Evolutionary conservation across 2,113 vertebrate genomes (phyloP), one percentile per base, ranked within the genome.

Genomic region (Halichoeres trimaculatus): DNA sequence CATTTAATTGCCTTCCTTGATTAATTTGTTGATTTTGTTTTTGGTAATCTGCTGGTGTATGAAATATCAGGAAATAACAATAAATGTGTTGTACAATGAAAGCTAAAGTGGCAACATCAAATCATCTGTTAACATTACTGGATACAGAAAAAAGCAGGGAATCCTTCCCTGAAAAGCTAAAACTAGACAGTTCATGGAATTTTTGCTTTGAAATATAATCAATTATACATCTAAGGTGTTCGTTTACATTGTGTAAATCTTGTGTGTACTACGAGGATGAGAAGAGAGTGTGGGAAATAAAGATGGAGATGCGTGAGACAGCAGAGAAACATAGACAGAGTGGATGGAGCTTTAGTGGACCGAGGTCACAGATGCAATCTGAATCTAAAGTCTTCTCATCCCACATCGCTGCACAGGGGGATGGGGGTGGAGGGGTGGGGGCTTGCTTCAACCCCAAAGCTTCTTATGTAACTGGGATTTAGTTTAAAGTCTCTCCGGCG

Each of bases 381-480:
- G 80, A 87, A 84, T 87, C 81, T 78, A 85, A 87, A 90, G 84
- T 84, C 83, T 71, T 67, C 80, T 83, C 82, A 87, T 91, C 91
- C 84, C 60, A 60, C 84, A 66, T 85, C 11, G 41, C 81, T 65
- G 73, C 83, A 62, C 55, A 34, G 83, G 88, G 85, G 87, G 75
- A 30, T 30, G 30, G 30, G 30, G 30, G 53, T 64, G 59, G 63
- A 71, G 53, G 84, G 89, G n/a, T n/a, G n/a, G 86, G 88, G 75
- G 53, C 67, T 66, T 70, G 78, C 76, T 76, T 78, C 80, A 81
- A 76, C 81, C 72, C 76, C 61, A 92, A 93, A 93, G 88, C 89
- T 86, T 78, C 84, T 92, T 93, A 93, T 84, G 67, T 91, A 93
- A 93, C 78, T 82, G 70, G 81, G 87, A 86, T 88, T 91, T 93